Base-by-base conservation (phyloP, 2,113 vertebrate species). In the Hyla sarda region DNA sequence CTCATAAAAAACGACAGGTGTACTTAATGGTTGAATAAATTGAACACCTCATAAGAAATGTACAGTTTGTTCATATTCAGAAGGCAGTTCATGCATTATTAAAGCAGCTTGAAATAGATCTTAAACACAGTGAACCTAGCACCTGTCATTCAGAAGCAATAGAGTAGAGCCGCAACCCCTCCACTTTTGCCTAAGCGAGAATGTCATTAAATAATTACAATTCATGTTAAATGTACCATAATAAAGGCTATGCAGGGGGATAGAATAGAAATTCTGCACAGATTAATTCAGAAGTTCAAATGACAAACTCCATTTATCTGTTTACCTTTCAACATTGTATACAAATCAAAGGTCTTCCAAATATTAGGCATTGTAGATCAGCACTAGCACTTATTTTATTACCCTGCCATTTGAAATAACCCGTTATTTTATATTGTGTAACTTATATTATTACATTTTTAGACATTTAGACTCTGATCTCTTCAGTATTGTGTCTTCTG, bases 21-120 rank as follows among this genome's bases (percentile, higher is more conserved):
- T 85, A 78, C 58, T 65, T 85, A 67, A 85, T 78, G 74, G 83
- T 54, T 85, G 58, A 85, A 78, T 71, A 85, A 50, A 85, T 67
- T 85, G 74, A 78, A 85, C 74, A 85, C 73, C 73, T 85, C 72
- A 85, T 78, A 78, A 56, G 56, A 85, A 85, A 85, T 85, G 74
- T 78, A 71, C 67, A 71, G 67, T 41, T 41, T 85, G 73, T 60
- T 85, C 74, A 52, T 85, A 78, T 78, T 77, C 83, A 85, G 60
- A 77, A 41, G 74, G 14, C 83, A 85, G 74, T 67, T 85, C 74
- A 78, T 85, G 58, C 74, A 85, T 85, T 85, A 78, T 78, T 85
- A 67, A 78, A 84, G 28, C 60, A 60, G 19, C 83, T 60, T 69
- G 83, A 85, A 85, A 85, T 85, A 85, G 83, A 85, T 78, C 83